A percentile compares a stretch with the other conserved stretches of the same genome.
Evolutionary conservation across 1,140 invertebrate genomes (phyloP).

Genomic region (Lanistes nyassanus): DNA sequence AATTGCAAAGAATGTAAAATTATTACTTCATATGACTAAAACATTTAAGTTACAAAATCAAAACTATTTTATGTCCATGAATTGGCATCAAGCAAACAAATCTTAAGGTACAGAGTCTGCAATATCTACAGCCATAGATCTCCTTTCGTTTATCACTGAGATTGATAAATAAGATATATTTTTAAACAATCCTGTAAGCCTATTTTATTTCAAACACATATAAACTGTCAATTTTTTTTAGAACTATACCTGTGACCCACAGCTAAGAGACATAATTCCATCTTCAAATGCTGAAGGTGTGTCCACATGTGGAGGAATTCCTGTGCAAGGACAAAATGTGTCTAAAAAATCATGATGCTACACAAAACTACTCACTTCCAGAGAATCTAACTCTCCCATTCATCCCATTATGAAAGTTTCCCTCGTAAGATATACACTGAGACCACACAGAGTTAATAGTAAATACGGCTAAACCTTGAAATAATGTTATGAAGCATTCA

Average conservation of each 20-base stretch:
- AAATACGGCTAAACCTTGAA: no score
- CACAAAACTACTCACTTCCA: no score
- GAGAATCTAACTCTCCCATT: not conserved
- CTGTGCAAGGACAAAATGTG: slow-evolving; percentile 72
- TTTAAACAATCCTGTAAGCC: no score
- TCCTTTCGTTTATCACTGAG: not conserved
- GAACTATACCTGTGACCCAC: slow-evolving; percentile 76
- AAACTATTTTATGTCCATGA: no score
- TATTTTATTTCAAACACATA: no score
- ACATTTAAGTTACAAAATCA: not conserved
- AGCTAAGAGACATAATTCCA: slow-evolving; percentile 86
- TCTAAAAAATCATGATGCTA: no score
- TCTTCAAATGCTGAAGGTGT: slow-evolving; percentile 93
- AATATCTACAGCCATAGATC: no score
- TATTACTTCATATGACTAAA: not conserved
- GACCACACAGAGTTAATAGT: no score
- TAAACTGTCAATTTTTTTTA: no score
- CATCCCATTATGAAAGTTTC: no score
- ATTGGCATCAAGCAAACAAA: not conserved
- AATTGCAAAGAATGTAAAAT: not conserved
- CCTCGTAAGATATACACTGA: no score
- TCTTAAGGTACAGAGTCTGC: not conserved
- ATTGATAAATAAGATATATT: not conserved
- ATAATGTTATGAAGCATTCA: no score
- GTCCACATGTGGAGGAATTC: slow-evolving; percentile 95